phyloP scores from a whole-genome alignment of 2,113 vertebrate species.

The Erinaceus europaeus region DNA sequence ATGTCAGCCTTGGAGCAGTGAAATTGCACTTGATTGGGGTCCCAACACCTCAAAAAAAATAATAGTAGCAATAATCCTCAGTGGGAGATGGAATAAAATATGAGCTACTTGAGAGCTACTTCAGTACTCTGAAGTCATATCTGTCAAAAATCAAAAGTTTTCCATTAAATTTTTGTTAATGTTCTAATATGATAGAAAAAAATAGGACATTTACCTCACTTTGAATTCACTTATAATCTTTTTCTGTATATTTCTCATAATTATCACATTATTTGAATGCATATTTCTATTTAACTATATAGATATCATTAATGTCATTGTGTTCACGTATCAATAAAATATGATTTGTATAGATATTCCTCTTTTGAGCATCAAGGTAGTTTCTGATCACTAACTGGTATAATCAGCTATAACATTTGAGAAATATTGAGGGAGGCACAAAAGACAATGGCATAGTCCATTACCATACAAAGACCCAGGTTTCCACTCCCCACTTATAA shows the following conservation, averaged over 20 bases:
- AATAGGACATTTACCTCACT: background rate
- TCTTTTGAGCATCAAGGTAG: conserved; percentile 3
- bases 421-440: conserved; percentile 3
- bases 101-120: conserved; percentile 17
- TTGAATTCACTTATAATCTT: conserved; percentile 4
- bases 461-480: too few species aligned
- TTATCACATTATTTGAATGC: background rate
- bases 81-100: conserved; percentile 1
- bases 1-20: too few species aligned
- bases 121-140: conserved; percentile 41
- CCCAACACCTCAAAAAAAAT: too few species aligned
- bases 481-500: too few species aligned
- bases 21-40: too few species aligned
- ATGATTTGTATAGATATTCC: background rate
- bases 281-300: background rate
- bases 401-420: background rate
- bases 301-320: background rate
- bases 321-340: background rate
- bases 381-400: conserved; percentile 11
- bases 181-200: background rate
- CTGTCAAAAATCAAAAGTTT: conserved; percentile 4
- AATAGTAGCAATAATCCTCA: too few species aligned
- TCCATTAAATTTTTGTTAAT: conserved; percentile 21
- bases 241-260: conserved; percentile 13
- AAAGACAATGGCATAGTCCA: too few species aligned